Evolutionary conservation across 2,113 vertebrate species (phyloP).

Genomic region (Perca flavescens): DNA sequence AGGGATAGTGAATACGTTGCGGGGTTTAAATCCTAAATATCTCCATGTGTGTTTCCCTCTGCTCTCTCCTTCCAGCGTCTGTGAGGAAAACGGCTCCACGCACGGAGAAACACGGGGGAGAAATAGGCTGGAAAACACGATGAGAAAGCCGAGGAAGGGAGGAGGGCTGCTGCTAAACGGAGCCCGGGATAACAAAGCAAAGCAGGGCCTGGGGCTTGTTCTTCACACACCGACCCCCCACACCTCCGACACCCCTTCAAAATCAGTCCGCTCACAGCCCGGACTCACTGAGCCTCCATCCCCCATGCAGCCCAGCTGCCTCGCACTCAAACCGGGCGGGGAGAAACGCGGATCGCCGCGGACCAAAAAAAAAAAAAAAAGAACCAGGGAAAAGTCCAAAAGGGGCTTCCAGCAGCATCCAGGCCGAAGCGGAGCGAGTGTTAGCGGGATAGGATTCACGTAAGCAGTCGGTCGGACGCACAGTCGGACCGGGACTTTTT

Average conservation of each 20-base stretch:
- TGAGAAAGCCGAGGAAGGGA: not conserved
- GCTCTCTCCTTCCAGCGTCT: not conserved
- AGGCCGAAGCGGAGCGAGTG: constrained; percentile 38
- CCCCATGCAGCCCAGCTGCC: constrained; percentile 54
- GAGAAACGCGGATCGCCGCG: constrained; percentile 24
- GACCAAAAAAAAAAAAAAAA: not conserved
- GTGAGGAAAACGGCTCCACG: not conserved
- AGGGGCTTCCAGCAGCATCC: constrained; percentile 41
- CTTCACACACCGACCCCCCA: constrained; percentile 66
- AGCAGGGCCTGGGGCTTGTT: constrained; percentile 68
- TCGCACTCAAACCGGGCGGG: constrained; percentile 39
- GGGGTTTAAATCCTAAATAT: not conserved
- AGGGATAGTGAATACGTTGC: not conserved
- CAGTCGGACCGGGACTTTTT: constrained; percentile 32
- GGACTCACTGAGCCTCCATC: constrained; percentile 66
- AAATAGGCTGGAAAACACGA: not conserved
- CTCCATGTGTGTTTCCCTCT: not conserved
- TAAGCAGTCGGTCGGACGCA: constrained; percentile 3
- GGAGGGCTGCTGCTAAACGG: not conserved
- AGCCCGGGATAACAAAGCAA: constrained; percentile 67
- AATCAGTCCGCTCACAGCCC: constrained; percentile 57
- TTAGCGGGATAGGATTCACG: constrained; percentile 25
- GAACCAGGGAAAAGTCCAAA: constrained; percentile 3
- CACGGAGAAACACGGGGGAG: no score
- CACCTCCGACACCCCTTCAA: constrained; percentile 45